Evolutionary conservation across 2,797 vertebrate genomes (phyloP).

Genomic region (Clarias platycephalus): DNA sequence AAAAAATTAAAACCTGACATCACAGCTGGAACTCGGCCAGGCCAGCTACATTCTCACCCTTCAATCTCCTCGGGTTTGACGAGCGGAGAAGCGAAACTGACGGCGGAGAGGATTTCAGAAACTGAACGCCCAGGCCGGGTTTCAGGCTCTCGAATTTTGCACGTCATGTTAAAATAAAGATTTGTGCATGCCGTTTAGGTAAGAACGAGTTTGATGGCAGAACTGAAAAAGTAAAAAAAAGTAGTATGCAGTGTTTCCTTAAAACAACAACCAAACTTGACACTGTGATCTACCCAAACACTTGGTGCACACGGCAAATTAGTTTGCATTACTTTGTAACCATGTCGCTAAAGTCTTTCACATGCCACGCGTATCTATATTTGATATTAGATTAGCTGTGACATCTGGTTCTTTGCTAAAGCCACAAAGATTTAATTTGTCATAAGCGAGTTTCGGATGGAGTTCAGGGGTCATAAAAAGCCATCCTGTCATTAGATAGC

Average conservation of each 20-base stretch:
- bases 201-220: background rate
- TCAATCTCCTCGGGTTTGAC: conserved; percentile 40
- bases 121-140: background rate
- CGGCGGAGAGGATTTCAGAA: conserved; percentile 19
- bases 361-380: background rate
- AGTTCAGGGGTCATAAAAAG: conserved; percentile 13
- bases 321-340: background rate
- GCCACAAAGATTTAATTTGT: conserved; percentile 3
- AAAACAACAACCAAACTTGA: background rate
- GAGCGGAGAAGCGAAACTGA: conserved; percentile 20
- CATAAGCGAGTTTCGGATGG: background rate
- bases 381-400: background rate
- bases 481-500: background rate
- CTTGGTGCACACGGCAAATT: background rate
- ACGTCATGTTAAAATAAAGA: background rate
- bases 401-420: conserved; percentile 17
- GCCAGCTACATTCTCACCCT: conserved; percentile 51
- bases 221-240: background rate
- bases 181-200: background rate
- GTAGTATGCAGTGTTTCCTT: background rate
- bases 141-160: conserved; percentile 1
- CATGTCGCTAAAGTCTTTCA: background rate
- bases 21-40: conserved; percentile 65
- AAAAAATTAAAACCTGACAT: conserved; percentile 64
- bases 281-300: background rate